These are phyloP conservation scores for Phenganax subtilis DNA, from an alignment of 92 coral and sea anemone genomes.

Conservation along the genomic window DNA sequence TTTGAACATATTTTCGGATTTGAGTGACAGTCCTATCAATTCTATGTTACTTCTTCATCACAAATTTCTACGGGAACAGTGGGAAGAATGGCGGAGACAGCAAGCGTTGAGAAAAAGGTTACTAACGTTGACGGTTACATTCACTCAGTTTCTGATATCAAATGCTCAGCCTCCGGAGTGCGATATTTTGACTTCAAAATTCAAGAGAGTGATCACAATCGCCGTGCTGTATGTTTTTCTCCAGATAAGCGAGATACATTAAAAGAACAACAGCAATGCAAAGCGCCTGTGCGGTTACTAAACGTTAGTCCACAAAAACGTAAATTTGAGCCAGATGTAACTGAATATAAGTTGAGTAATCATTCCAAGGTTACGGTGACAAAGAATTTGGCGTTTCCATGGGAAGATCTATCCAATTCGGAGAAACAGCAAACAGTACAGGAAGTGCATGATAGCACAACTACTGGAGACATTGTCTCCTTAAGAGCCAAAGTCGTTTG, in stretches of 20 bases:
- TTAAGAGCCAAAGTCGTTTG: slow-evolving; percentile 44
- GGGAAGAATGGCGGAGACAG: not conserved
- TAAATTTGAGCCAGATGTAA: slow-evolving; percentile 34
- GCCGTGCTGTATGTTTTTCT: slow-evolving; percentile 38
- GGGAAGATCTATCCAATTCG: slow-evolving; percentile 22
- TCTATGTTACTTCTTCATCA: no score
- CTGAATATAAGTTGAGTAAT: slow-evolving; percentile 35
- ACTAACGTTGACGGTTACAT: not conserved
- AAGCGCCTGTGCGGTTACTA: slow-evolving; percentile 38
- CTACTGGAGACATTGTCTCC: slow-evolving; percentile 44
- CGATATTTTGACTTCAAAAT: slow-evolving; percentile 45
- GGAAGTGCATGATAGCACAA: slow-evolving; percentile 16
- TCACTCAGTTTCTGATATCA: slow-evolving; percentile 45
- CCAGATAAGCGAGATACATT: slow-evolving; percentile 38
- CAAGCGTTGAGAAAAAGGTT: slow-evolving; percentile 20
- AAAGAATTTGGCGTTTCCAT: slow-evolving; percentile 40
- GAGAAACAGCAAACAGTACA: slow-evolving; percentile 20
- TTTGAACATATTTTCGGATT: no score
- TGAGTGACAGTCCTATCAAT: no score
- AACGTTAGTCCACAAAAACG: slow-evolving; percentile 42
- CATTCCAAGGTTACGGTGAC: slow-evolving; percentile 14
- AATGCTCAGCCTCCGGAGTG: slow-evolving; percentile 32
- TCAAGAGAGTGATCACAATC: slow-evolving; percentile 42
- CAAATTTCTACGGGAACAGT: no score
- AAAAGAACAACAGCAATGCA: slow-evolving; percentile 37